Conservation (phyloP, 2,113 vertebrate genomes). For the Tenebrosternarchus preto region DNA sequence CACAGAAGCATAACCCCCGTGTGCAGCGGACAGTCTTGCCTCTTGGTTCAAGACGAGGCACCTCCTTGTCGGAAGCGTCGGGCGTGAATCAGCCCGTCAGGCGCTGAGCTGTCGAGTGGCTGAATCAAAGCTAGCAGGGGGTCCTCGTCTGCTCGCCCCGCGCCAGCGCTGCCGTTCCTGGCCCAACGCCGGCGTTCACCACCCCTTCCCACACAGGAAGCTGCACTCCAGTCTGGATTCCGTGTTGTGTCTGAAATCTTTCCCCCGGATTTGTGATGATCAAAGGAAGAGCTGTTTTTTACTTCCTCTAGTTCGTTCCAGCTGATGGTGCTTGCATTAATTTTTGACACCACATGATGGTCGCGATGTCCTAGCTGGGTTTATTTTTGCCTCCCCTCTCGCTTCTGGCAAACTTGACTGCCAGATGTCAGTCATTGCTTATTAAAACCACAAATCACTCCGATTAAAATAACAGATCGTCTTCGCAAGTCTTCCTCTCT, state of each 20-base stretch:
- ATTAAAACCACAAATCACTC: not conserved
- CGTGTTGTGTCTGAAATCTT: constrained; percentile 1
- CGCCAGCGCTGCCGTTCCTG: not conserved
- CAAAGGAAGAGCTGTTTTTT: not conserved
- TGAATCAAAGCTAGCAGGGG: no score
- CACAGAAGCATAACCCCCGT: no score
- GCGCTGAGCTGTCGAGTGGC: no score
- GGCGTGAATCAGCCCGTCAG: no score
- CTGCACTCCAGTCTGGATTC: not conserved
- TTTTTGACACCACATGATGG: constrained; percentile 8
- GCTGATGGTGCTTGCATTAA: not conserved
- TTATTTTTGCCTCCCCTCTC: not conserved
- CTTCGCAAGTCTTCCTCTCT: not conserved
- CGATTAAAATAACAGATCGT: constrained; percentile 6
- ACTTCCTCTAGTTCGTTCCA: not conserved
- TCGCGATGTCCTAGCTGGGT: constrained; percentile 1
- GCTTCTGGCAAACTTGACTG: not conserved
- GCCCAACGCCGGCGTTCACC: not conserved
- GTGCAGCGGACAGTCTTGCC: no score
- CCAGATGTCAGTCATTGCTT: not conserved
- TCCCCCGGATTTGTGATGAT: constrained; percentile 12
- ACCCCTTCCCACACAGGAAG: not conserved
- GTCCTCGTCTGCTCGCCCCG: not conserved
- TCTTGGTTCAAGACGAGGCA: no score
- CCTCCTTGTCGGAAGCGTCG: no score